These are phyloP conservation scores for Poeciliopsis gracilis DNA, from an alignment of 2,797 vertebrate species.

Conservation along the genomic window DNA sequence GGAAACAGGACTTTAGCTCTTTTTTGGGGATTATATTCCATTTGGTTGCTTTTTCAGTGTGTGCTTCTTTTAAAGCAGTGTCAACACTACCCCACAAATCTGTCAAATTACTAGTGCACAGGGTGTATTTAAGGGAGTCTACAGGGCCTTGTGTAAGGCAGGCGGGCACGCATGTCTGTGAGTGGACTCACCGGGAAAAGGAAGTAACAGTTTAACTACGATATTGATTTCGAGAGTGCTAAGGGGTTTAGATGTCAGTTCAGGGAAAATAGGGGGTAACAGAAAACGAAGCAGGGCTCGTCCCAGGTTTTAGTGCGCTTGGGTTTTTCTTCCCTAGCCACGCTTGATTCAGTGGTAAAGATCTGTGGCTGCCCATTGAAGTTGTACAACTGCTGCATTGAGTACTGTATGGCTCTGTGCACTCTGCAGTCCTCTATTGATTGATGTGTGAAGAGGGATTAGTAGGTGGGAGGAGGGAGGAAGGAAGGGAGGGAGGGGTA, in stretches of 20 bases:
- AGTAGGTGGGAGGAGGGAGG: conserved; percentile 48
- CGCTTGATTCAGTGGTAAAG: conserved; percentile 73
- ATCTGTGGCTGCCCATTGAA: conserved; percentile 73
- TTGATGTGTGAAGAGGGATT: conserved; percentile 79
- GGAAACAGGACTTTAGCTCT: background rate
- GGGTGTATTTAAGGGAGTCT: conserved; percentile 68
- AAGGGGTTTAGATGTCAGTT: conserved; percentile 70
- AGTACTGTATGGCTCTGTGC: conserved; percentile 70
- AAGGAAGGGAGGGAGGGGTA: background rate
- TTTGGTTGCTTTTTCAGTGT: conserved; percentile 28
- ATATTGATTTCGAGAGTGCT: conserved; percentile 78
- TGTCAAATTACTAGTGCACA: conserved; percentile 69
- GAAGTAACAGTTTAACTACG: conserved; percentile 80
- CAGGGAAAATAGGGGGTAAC: conserved; percentile 70
- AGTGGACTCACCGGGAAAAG: conserved; percentile 56
- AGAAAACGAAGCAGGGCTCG: conserved; percentile 59
- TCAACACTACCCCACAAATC: conserved; percentile 65
- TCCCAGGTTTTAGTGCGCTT: conserved; percentile 63
- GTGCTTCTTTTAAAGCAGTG: conserved; percentile 56
- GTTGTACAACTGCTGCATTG: conserved; percentile 72
- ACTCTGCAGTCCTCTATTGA: conserved; percentile 77
- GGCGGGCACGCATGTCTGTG: conserved; percentile 21
- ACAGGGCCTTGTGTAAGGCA: conserved; percentile 56
- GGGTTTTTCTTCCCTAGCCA: conserved; percentile 49
- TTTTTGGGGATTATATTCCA: conserved; percentile 9